Evolutionary conservation across 2,113 vertebrate genomes (phyloP).

Genomic region (Thinocorus orbignyianus): DNA sequence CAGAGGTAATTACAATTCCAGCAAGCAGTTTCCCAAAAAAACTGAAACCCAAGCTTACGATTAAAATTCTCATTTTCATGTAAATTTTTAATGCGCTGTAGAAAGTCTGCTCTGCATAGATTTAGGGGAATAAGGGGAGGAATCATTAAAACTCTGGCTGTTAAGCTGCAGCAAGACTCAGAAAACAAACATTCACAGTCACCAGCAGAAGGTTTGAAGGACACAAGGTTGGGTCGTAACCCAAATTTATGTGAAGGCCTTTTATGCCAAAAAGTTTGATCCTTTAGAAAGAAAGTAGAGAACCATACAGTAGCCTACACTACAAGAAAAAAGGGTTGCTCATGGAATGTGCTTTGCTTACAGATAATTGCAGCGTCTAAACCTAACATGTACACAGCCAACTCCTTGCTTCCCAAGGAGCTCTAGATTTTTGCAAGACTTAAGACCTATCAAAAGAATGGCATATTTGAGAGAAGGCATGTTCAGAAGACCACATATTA

Average conservation of each 20-base stretch:
- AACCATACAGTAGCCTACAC: background rate
- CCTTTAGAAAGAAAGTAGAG: background rate
- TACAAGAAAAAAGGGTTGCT: background rate
- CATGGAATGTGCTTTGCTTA: background rate
- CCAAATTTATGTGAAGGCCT: background rate
- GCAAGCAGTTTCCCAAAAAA: background rate
- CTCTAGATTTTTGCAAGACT: background rate
- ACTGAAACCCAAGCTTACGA: background rate
- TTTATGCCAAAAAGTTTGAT: background rate
- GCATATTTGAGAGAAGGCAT: background rate
- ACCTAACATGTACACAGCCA: background rate
- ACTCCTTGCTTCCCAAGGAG: background rate
- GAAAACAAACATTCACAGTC: background rate
- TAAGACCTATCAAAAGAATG: background rate
- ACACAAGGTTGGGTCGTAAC: rapidly evolving
- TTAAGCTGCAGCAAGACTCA: background rate
- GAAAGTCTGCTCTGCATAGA: background rate
- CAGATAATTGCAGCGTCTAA: background rate
- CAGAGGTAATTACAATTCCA: background rate
- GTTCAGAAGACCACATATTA: background rate
- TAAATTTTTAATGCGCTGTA: background rate
- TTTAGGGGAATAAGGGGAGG: background rate
- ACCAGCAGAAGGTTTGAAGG: background rate
- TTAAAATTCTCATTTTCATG: background rate
- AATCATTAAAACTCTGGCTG: background rate